Conservation (phyloP, 2,797 vertebrate species). For the Enteromius viviparus region DNA sequence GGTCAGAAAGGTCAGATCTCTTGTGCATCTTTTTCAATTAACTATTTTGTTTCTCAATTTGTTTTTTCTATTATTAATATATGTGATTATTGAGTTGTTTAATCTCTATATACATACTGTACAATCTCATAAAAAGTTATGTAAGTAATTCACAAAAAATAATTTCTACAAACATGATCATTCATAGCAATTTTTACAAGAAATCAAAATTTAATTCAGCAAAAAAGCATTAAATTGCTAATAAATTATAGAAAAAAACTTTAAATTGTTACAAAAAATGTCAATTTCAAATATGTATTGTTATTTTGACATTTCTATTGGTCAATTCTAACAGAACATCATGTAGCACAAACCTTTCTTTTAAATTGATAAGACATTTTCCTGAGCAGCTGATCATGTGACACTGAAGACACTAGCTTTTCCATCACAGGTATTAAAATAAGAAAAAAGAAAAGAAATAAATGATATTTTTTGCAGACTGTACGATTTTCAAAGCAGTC, state of each 20-base stretch:
- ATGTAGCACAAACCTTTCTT: neutral
- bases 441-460: neutral
- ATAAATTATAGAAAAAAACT: no score
- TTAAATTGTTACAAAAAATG: neutral
- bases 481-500: no score
- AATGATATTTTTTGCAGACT: neutral
- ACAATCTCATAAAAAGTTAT: neutral
- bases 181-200: neutral
- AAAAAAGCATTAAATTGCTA: no score
- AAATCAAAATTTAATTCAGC: neutral
- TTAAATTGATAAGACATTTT: neutral
- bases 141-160: neutral
- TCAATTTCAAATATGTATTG: neutral
- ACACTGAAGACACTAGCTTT: neutral
- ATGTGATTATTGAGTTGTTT: neutral
- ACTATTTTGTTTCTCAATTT: neutral
- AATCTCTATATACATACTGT: neutral
- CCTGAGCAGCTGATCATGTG: neutral
- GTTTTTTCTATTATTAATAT: neutral
- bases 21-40: conserved; percentile 17
- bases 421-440: neutral
- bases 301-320: neutral
- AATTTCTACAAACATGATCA: no score
- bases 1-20: conserved; percentile 90
- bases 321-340: neutral